These are phyloP conservation scores for Lasaia peninsularis DNA, from an alignment of 1,140 invertebrate genomes.

Conservation along the genomic window DNA sequence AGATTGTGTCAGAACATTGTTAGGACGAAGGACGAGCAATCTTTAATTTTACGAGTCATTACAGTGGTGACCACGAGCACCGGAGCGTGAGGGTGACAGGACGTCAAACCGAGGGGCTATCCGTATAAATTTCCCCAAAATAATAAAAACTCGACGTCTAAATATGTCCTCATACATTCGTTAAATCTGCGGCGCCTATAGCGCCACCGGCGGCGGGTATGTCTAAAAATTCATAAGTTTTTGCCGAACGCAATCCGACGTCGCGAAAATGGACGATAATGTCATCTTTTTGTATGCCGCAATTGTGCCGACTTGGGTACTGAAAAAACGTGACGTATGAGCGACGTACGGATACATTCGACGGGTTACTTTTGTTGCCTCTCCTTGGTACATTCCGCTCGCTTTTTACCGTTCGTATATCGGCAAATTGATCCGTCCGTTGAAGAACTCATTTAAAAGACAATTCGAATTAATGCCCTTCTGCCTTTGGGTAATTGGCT, in stretches of 20 bases:
- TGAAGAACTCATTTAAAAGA: slow-evolving; percentile 12
- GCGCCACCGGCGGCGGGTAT: slow-evolving; percentile 41
- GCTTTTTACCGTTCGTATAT: slow-evolving; percentile 29
- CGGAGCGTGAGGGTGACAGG: slow-evolving; percentile 22
- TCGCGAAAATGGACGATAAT: slow-evolving; percentile 46
- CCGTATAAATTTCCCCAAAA: slow-evolving; percentile 38
- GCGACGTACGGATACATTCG: slow-evolving; percentile 38
- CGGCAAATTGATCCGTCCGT: slow-evolving; percentile 30
- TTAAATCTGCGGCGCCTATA: slow-evolving; percentile 43
- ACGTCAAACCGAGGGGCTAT: slow-evolving; percentile 28
- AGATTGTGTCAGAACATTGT: slow-evolving; percentile 20
- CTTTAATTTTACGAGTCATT: slow-evolving; percentile 49
- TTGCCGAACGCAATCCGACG: slow-evolving; percentile 41
- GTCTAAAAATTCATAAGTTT: slow-evolving; percentile 57
- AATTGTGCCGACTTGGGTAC: slow-evolving; percentile 40
- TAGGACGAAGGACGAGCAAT: slow-evolving; percentile 29
- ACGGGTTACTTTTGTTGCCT: slow-evolving; percentile 42
- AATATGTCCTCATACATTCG: slow-evolving; percentile 40
- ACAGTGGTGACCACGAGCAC: slow-evolving; percentile 22
- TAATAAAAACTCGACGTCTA: slow-evolving; percentile 36
- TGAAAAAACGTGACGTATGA: slow-evolving; percentile 49
- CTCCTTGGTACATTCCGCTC: slow-evolving; percentile 32
- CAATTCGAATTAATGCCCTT: slow-evolving; percentile 10
- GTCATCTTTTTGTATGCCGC: slow-evolving; percentile 51
- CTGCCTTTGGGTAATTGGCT: slow-evolving; percentile 15